Percentiles rank a stretch among this genome's conserved stretches.
Conservation (phyloP, 2,797 vertebrate species). For the Moxostoma hubbsi region DNA sequence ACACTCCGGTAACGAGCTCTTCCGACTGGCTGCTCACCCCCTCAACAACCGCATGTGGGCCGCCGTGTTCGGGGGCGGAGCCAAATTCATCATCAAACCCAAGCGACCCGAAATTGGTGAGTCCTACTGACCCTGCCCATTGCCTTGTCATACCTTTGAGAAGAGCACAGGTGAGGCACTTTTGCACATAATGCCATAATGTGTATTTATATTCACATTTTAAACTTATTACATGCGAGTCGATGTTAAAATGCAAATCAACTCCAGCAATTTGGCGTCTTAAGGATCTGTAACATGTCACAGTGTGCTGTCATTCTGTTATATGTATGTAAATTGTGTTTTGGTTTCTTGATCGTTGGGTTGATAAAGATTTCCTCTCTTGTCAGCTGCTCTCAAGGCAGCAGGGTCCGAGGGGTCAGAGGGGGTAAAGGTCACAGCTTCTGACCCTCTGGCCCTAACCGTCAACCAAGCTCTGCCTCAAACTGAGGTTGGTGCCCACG, state of each 20-base stretch:
- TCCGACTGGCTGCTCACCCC: constrained; percentile 94
- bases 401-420: constrained; percentile 65
- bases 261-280: too few species aligned
- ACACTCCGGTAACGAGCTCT: constrained; percentile 91
- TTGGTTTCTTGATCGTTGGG: background rate
- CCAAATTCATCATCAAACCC: constrained; percentile 91
- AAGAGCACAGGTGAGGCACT: too few species aligned
- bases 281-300: too few species aligned
- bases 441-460: constrained; percentile 60
- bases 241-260: too few species aligned
- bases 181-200: too few species aligned
- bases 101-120: constrained; percentile 85
- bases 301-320: too few species aligned
- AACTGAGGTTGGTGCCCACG: constrained; percentile 54
- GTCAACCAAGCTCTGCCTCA: constrained; percentile 69
- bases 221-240: too few species aligned
- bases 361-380: constrained; percentile 69
- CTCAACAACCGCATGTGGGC: constrained; percentile 97
- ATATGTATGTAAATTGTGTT: too few species aligned
- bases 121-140: background rate
- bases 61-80: constrained; percentile 94
- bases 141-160: too few species aligned
- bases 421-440: constrained; percentile 69
- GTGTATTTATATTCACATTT: too few species aligned
- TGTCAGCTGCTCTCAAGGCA: constrained; percentile 74